A percentile compares a stretch with the other conserved stretches of the same genome.
Conservation (phyloP, 2,113 vertebrate species). For the Gymnocephalus cernua region DNA sequence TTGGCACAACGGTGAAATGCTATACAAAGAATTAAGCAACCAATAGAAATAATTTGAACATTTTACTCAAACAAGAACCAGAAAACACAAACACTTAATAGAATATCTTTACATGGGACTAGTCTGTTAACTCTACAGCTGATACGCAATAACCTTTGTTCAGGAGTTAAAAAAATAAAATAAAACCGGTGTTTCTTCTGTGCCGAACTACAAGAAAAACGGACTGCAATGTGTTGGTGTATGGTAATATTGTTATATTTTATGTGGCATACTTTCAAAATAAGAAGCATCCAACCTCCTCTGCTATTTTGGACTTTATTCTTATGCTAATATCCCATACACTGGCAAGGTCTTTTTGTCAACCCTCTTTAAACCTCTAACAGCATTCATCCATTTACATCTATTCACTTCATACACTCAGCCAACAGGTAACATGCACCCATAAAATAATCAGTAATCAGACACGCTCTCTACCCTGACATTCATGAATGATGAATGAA, state of each 20-base stretch:
- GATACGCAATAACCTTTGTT: neutral
- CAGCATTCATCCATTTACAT: neutral
- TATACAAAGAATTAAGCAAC: too few species aligned
- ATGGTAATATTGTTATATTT: neutral
- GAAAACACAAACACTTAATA: too few species aligned
- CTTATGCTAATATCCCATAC: neutral
- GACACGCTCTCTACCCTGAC: constrained; percentile 26
- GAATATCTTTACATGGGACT: neutral
- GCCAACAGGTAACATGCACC: constrained; percentile 45
- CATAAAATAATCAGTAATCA: constrained; percentile 55
- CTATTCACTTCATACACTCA: neutral
- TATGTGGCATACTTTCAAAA: neutral
- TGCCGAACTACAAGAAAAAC: neutral
- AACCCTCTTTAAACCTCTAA: neutral
- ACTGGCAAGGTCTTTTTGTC: neutral
- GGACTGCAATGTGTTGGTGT: neutral
- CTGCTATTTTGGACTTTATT: neutral
- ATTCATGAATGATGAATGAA: constrained; percentile 60
- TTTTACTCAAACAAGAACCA: too few species aligned
- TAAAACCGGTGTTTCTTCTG: neutral
- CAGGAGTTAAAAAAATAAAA: neutral
- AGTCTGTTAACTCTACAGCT: neutral
- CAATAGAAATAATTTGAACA: too few species aligned
- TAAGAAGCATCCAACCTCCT: neutral
- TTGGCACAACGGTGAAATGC: too few species aligned